Evolutionary conservation across 1,140 invertebrate species (phyloP), one percentile per base, ranked within the genome.

Genomic region (Rhyzopertha dominica): DNA sequence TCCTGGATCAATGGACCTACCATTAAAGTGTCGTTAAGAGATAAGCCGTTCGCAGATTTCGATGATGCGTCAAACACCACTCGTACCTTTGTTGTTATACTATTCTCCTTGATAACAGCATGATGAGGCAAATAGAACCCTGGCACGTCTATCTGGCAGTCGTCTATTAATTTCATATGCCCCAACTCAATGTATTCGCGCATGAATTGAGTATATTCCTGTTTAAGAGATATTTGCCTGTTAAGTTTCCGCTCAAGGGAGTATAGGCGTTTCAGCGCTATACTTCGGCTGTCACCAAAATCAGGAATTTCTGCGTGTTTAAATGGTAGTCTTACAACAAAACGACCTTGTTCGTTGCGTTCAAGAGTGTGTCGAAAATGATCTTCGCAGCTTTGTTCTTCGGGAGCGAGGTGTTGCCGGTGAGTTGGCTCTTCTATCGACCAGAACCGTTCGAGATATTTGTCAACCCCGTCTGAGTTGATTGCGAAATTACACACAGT

Each of bases 101-200:
- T 55, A 2, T 59, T 38, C 12, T 58, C 52, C 51, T 28, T 68
- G 66, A 56, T 72, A 68, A 8, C 68, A 63, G 3, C 72, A 40
- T 48, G 69, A 72, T 38, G 38, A 13, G 23, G 38, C 23, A 40
- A 12, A 29, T 35, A 43, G 19, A 37, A 43, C 4, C 20, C 14
- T n/a, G 9, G 5, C 36, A 9, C 13, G 8, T 12, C 12, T 7
- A 17, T 41, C 5, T 5, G 4, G 12, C n/a, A 8, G 10, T 12
- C 25, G 5, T 41, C 16, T 35, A 12, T 12, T 5, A 12, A 8
- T 28, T 12, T n/a, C 13, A 41, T 41, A 5, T 41, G 19, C 4
- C 24, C 38, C 5, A 30, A 14, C 10, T 41, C 10, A 7, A 41
- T n/a, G 16, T 41, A 30, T n/a, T 30, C 38, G 5, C 12, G 5